phyloP scores from a whole-genome alignment of 2,797 vertebrate genomes.

The Molossus molossus region DNA sequence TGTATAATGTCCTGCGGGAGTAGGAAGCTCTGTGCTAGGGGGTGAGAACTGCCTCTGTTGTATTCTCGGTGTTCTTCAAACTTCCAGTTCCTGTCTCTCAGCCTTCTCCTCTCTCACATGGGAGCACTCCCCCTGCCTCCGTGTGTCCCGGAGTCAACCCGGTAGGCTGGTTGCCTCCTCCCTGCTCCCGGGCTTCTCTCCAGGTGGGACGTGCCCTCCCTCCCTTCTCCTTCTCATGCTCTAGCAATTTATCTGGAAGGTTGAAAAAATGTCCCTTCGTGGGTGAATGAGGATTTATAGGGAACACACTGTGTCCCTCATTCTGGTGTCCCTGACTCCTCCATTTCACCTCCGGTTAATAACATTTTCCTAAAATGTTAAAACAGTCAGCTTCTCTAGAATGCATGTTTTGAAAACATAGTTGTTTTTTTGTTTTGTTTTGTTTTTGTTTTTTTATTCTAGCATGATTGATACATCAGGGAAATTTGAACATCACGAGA shows the following conservation, averaged over 20 bases:
- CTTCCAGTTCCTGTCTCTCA: fast-evolving
- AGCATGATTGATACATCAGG: not conserved
- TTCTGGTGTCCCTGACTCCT: not conserved
- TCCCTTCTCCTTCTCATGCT: not conserved
- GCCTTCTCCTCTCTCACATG: not conserved
- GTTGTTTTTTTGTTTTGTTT: not conserved
- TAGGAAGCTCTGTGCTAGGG: fast-evolving
- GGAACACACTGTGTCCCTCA: not conserved
- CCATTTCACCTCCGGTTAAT: not conserved
- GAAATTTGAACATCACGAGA: not conserved
- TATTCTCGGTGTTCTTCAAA: not conserved
- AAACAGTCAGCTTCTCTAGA: not conserved
- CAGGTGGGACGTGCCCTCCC: not conserved
- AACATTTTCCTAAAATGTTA: not conserved
- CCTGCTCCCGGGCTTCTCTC: not conserved
- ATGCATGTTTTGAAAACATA: not conserved
- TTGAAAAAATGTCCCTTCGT: not conserved
- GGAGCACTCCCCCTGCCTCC: not conserved
- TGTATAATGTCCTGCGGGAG: not conserved
- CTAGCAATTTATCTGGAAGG: not conserved
- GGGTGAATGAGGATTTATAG: not conserved
- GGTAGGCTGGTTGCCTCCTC: not conserved
- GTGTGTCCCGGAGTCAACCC: not conserved
- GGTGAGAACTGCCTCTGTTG: fast-evolving
- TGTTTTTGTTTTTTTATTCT: not conserved